Base-by-base conservation (phyloP, 2,888 invertebrate genomes). In the Acleris laterana region DNA sequence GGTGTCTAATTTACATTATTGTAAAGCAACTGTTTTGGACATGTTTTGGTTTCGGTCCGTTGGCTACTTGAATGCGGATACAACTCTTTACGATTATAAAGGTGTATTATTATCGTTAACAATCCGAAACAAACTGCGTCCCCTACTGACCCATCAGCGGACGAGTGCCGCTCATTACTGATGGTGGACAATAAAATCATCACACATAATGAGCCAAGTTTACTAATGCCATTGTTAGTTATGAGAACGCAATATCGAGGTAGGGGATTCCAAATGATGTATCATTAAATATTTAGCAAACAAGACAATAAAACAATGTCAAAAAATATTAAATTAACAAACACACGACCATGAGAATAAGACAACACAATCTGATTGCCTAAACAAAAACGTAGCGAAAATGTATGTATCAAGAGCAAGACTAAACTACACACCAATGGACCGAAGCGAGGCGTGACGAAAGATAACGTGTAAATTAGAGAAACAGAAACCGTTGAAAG, bases 361-460 rank as follows among this genome's bases (percentile, higher is more conserved):
- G 63, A 57, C 50, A 44, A 2, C 38, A 2, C 11, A 13, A 38
- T 38, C 11, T 38, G 38, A 38, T 38, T 38, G 38, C 38, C 38
- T 49, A 50, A 55, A 32, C 55, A 22, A 55, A 64, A 32, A 32
- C 32, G 32, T 3, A 28, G 61, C 72, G 72, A 69, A 69, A 74
- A 73, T 75, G 70, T 75, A 77, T 76, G 75, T 75, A 78, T 66
- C 58, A 70, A 76, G 75, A 76, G 74, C 74, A 77, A 82, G 77
- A 32, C 32, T 9, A 32, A 80, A 38, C 64, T 74, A 73, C 80
- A 80, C 78, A 79, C 71, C 79, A 79, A 85, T 81, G 79, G 70
- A 80, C 75, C 70, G 77, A 78, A 79, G 69, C 82, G 79, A 79
- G 82, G 80, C 85, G 83, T 84, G 79, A 84, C 86, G 74, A 72